Percentiles rank a stretch among this genome's conserved stretches.
These are phyloP conservation scores for Mionectes macconnelli DNA, from an alignment of 2,113 vertebrate species.

Conservation along the genomic window DNA sequence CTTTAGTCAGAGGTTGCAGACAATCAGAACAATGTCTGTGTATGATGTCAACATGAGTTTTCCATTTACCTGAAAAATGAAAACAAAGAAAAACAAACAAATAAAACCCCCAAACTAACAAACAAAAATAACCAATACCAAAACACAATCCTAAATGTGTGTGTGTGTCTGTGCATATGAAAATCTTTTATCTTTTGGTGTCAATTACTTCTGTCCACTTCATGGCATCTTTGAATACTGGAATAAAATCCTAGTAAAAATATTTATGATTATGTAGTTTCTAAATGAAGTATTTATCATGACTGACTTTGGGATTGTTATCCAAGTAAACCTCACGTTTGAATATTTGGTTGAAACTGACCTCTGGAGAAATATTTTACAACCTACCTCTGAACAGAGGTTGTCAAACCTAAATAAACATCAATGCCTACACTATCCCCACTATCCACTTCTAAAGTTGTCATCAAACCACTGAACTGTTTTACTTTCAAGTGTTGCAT, in stretches of 20 bases:
- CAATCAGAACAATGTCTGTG: neutral
- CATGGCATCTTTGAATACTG: neutral
- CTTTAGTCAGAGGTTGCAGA: neutral
- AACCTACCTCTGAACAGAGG: neutral
- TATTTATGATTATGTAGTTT: conserved; percentile 23
- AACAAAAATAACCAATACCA: neutral
- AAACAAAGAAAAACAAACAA: no score
- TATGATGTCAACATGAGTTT: neutral
- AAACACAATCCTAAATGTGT: neutral
- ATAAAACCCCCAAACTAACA: neutral
- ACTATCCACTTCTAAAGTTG: conserved; percentile 64
- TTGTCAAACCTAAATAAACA: conserved; percentile 56
- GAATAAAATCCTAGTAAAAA: neutral
- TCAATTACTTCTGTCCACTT: neutral
- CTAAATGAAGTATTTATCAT: neutral
- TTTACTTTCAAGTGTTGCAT: conserved; percentile 35
- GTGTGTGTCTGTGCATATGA: rapidly evolving
- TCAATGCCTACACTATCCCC: conserved; percentile 25
- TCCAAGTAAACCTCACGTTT: conserved; percentile 47
- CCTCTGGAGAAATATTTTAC: conserved; percentile 56
- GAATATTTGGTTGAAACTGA: conserved; percentile 26
- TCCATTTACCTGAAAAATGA: neutral
- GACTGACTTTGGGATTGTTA: conserved; percentile 7
- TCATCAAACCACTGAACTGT: conserved; percentile 50
- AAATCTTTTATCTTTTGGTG: neutral